A percentile compares a stretch with the other conserved stretches of the same genome.
Conservation (phyloP, 2,888 invertebrate species). For the Lepetodrilus schrolli region DNA sequence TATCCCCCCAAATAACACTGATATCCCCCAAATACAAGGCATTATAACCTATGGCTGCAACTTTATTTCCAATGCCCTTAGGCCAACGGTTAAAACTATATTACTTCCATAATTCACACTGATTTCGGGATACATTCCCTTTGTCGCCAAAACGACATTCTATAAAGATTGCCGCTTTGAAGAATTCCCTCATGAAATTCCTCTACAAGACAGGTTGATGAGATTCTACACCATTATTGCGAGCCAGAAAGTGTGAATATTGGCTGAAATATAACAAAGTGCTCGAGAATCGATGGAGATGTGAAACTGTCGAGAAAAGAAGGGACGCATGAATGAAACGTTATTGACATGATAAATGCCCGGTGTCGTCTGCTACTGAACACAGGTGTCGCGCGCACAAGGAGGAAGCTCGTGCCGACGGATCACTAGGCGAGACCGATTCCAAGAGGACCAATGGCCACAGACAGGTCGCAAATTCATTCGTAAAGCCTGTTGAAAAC, state of each 20-base stretch:
- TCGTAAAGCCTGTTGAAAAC: constrained; percentile 30
- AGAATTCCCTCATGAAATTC: constrained; percentile 27
- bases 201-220: constrained; percentile 24
- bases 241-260: constrained; percentile 7
- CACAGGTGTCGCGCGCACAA: constrained; percentile 35
- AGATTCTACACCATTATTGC: constrained; percentile 1
- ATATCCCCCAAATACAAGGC: no score
- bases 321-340: constrained; percentile 27
- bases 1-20: constrained; percentile 4
- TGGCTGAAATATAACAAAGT: background rate
- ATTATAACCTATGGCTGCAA: constrained; percentile 19
- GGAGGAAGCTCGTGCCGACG: constrained; percentile 26
- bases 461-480: background rate
- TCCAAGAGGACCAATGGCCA: background rate
- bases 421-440: background rate
- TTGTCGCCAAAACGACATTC: constrained; percentile 27
- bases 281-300: background rate
- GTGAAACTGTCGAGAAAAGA: constrained; percentile 13
- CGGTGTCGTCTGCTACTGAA: constrained; percentile 26
- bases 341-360: constrained; percentile 37
- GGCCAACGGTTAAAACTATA: constrained; percentile 6
- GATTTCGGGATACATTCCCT: constrained; percentile 20
- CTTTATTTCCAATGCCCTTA: background rate
- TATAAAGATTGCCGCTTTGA: constrained; percentile 25
- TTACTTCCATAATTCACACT: constrained; percentile 25